These are phyloP conservation scores for Meiosimyza platycephala DNA, from an alignment of 2,888 invertebrate species.

Conservation along the genomic window DNA sequence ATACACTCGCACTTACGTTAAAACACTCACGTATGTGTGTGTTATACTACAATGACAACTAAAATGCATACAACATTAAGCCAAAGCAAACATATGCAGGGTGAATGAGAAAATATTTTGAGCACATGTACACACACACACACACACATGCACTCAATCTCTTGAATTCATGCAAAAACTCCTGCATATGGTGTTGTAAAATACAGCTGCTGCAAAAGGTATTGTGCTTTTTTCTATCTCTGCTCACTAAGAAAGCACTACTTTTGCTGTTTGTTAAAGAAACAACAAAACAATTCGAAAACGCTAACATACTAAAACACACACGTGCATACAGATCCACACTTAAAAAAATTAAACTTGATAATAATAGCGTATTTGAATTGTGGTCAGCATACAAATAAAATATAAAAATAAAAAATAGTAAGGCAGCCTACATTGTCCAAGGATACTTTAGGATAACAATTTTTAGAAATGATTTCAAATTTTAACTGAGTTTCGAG, in stretches of 20 bases:
- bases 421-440: too few relatives aligned
- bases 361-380: too few relatives aligned
- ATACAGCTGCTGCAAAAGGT: constrained; percentile 4
- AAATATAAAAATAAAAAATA: too few relatives aligned
- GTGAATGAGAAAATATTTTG: too few relatives aligned
- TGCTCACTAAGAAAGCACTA: neutral
- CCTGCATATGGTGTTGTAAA: neutral
- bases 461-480: too few relatives aligned
- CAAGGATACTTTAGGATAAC: too few relatives aligned
- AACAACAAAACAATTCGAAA: constrained; percentile 17
- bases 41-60: too few relatives aligned
- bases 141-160: neutral
- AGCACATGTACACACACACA: neutral
- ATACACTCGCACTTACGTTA: neutral
- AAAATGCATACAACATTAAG: too few relatives aligned
- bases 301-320: constrained; percentile 18
- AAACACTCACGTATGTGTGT: neutral
- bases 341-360: neutral
- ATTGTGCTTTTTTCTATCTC: neutral
- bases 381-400: too few relatives aligned
- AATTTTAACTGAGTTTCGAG: too few relatives aligned
- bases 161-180: neutral
- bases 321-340: neutral
- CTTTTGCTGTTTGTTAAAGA: constrained; percentile 26
- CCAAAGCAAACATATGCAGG: too few relatives aligned